Conservation (phyloP, 2,113 vertebrate genomes). For the Zosterops borbonicus region DNA sequence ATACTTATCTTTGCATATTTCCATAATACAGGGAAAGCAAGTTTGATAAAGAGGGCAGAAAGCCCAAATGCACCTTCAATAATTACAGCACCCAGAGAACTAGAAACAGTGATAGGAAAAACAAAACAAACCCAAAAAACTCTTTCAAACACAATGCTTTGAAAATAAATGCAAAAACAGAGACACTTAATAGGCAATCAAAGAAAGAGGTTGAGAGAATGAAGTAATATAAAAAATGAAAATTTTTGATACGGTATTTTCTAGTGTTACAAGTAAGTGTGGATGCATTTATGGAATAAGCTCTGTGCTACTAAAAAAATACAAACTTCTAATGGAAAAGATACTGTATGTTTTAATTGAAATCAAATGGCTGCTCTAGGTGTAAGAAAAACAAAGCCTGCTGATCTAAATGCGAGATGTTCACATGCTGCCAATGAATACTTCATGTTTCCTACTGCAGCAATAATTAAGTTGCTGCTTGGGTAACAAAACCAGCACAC, state of each 20-base stretch:
- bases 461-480: background rate
- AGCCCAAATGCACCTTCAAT: background rate
- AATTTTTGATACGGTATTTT: background rate
- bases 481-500: background rate
- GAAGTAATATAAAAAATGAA: background rate
- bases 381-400: background rate
- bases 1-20: background rate
- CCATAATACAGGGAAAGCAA: background rate
- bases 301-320: background rate
- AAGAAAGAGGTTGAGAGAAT: background rate
- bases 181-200: background rate
- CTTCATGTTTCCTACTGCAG: background rate
- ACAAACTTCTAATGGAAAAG: background rate
- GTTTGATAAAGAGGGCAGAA: background rate
- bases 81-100: background rate
- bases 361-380: background rate
- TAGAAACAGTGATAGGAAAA: background rate
- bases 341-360: background rate
- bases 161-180: background rate
- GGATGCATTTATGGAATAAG: background rate
- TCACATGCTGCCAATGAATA: background rate
- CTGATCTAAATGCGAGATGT: background rate
- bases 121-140: background rate
- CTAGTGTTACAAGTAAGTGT: background rate
- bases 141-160: background rate